Percentiles rank a stretch among this genome's conserved stretches.
Conservation (phyloP, 2,888 invertebrate genomes). For the Listrodromus nycthemerus region DNA sequence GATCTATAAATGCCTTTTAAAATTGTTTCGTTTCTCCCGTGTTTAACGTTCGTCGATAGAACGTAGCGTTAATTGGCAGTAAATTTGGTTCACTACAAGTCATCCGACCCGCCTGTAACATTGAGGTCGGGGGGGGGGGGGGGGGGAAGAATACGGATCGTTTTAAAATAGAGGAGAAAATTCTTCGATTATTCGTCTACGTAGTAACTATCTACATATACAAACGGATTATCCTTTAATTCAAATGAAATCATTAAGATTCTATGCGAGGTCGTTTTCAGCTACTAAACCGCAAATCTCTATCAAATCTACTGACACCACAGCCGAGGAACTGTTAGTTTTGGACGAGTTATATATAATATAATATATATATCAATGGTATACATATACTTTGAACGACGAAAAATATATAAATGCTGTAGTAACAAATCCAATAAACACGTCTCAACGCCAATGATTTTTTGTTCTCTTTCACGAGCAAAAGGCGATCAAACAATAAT, state of each 20-base stretch:
- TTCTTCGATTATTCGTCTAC: conserved; percentile 51
- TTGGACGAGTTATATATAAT: conserved; percentile 50
- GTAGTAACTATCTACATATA: conserved; percentile 39
- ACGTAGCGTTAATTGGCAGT: conserved; percentile 61
- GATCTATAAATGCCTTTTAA: conserved; percentile 43
- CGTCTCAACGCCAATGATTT: background rate
- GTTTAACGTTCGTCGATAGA: conserved; percentile 48
- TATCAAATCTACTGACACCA: conserved; percentile 54
- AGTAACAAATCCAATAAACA: conserved; percentile 41
- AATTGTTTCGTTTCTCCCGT: conserved; percentile 40
- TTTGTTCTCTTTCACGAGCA: conserved; percentile 3
- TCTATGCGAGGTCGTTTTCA: conserved; percentile 50
- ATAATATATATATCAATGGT: conserved; percentile 17
- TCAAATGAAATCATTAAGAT: conserved; percentile 21
- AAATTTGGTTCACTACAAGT: conserved; percentile 55
- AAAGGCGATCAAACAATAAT: conserved; percentile 2
- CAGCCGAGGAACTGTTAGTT: conserved; percentile 63
- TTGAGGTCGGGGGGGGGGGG: conserved; percentile 36
- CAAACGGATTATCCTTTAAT: conserved; percentile 22
- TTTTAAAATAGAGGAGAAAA: conserved; percentile 25
- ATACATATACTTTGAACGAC: conserved; percentile 21
- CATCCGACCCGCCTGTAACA: conserved; percentile 1
- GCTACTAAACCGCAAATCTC: conserved; percentile 42
- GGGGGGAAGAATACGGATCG: conserved; percentile 64
- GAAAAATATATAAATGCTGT: conserved; percentile 45